These are phyloP conservation scores for Grapholita molesta DNA, from an alignment of 1,140 invertebrate genomes.

Conservation along the genomic window DNA sequence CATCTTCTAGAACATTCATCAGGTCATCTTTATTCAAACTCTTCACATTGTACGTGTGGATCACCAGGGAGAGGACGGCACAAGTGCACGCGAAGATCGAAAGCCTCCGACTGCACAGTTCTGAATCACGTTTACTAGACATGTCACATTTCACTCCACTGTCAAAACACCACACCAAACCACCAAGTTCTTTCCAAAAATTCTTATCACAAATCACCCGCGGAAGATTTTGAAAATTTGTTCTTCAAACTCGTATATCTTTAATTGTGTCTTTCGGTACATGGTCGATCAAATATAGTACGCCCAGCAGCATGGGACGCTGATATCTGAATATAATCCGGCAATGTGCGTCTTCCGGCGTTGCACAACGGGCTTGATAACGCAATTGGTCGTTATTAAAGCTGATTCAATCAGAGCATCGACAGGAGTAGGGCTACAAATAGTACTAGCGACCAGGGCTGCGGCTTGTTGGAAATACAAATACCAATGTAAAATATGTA, in stretches of 20 bases:
- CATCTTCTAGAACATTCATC: conserved; percentile 41
- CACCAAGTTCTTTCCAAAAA: conserved; percentile 19
- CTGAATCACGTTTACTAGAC: conserved; percentile 33
- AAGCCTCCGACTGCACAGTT: conserved; percentile 44
- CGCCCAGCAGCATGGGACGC: not conserved
- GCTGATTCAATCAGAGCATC: conserved; percentile 51
- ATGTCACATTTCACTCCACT: conserved; percentile 25
- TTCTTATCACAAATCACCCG: conserved; percentile 1
- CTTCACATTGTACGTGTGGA: conserved; percentile 47
- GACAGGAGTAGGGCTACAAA: conserved; percentile 35
- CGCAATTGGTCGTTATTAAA: conserved; percentile 62
- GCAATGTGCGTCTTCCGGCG: conserved; percentile 63
- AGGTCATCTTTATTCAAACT: conserved; percentile 36
- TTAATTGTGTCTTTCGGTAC: not conserved
- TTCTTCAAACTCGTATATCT: not conserved
- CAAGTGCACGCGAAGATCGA: conserved; percentile 58
- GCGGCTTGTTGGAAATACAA: not conserved
- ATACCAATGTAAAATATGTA: too few species aligned
- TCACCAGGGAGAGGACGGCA: conserved; percentile 55
- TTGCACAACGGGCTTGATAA: conserved; percentile 63
- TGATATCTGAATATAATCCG: conserved; percentile 64
- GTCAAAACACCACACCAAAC: not conserved
- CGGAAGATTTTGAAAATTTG: not conserved
- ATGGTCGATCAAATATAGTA: conserved; percentile 1
- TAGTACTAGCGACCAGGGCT: not conserved